Evolutionary conservation across 1,140 invertebrate genomes (phyloP), one percentile per base, ranked within the genome.

Genomic region (Ostrea denselamellosa): DNA sequence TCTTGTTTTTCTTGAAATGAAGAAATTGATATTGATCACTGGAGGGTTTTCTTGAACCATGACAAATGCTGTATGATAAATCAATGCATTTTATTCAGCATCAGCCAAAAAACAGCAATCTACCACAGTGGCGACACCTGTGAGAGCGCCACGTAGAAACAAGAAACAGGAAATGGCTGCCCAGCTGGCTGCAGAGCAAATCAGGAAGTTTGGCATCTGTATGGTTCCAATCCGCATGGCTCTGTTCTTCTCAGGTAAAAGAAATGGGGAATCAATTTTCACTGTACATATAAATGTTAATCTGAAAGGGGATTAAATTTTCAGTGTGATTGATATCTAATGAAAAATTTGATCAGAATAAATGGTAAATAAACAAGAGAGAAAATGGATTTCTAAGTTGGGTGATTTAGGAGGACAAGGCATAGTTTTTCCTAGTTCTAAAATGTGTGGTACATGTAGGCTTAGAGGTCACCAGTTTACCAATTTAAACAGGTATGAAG

Each of bases 151-250:
- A 0, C 44, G 82, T 22, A 82, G 90, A 71, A 89, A 87, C 82
- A 92, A 91, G 56, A 92, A 91, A 81, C 86, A 89, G 1, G 92
- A 94, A 44, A 84, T 89, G 25, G 92, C 91, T 12, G 90, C 90
- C 10, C 89, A 88, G 28, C 90, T 85, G 52, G 92, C 91, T 9
- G 92, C 91, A 0, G 94, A 94, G 85, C 82, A 92, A 14, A 90
- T 92, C 10, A 93, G 92, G 86, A 94, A 94, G 83, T 90, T 90
- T 91, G 94, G 94, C 10, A 90, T 93, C 17, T 92, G 92, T 87
- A 92, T 92, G 87, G 90, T 94, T 9, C 93, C 93, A 3, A 89
- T 94, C 19, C 88, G 91, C 83, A 91, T 94, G 88, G 90, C 92
- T 1, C 86, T 91, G 51, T 87, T 94, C 2, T 94, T 94, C 90